phyloP scores from a whole-genome alignment of 1,140 invertebrate species.

The Mercenaria mercenaria region DNA sequence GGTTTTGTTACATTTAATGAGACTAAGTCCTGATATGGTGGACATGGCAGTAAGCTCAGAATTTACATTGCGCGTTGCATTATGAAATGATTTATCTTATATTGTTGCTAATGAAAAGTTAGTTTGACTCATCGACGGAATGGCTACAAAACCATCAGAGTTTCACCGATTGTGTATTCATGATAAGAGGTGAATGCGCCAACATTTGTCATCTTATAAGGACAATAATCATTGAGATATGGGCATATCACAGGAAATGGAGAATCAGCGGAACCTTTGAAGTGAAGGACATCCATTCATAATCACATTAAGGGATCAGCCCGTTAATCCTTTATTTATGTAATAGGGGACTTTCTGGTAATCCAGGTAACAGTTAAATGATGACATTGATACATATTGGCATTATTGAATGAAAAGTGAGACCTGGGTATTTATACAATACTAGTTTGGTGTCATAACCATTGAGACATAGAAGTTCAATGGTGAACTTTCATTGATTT shows the following conservation, averaged over 20 bases:
- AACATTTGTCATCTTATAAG: not conserved
- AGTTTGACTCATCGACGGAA: too few species aligned
- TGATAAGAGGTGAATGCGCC: not conserved
- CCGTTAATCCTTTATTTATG: conserved; percentile 17
- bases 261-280: not conserved
- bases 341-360: not conserved
- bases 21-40: too few species aligned
- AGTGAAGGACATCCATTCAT: conserved; percentile 2
- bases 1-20: too few species aligned
- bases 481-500: too few species aligned
- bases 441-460: not conserved
- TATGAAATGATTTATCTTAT: too few species aligned
- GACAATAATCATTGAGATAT: not conserved
- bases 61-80: too few species aligned
- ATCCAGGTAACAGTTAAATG: not conserved
- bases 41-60: too few species aligned
- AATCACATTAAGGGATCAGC: conserved; percentile 39
- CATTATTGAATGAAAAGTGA: not conserved
- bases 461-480: too few species aligned
- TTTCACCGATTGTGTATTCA: not conserved
- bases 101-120: too few species aligned
- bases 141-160: not conserved
- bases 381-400: not conserved
- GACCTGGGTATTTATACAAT: not conserved
- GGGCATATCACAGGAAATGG: conserved; percentile 37